Evolutionary conservation across 2,888 invertebrate genomes (phyloP), one percentile per base, ranked within the genome.

Genomic region (Empis stercorea): DNA sequence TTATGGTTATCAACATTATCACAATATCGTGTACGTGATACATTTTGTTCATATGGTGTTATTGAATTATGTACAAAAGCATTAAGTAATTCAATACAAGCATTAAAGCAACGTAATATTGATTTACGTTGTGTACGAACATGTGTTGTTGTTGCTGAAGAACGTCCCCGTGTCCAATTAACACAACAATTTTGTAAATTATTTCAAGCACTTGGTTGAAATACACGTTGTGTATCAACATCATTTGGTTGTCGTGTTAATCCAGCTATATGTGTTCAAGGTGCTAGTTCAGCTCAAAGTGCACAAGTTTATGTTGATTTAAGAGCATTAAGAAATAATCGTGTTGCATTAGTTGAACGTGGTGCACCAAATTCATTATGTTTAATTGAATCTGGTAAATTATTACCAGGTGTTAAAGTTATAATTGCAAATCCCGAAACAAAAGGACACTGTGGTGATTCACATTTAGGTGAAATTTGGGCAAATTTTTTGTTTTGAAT

Each of bases 391-490:
- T 96, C 95, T 10, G 99, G 99, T 11, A 99, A 99, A 73, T 73
- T 99, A 23, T 71, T 99, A 51, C 99, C 99, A 0, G 99, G 99
- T 2, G 94, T 96, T 10, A 96, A 95, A 72, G 96, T 99, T 20
- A 96, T 97, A 54, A 99, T 99, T 55, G 99, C 99, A 1, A 97
- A 99, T 73, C 97, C 99, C 0, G 99, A 99, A 62, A 96, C 97
- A 0, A 94, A 95, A 61, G 99, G 99, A 1, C 99, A 99, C 64
- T 99, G 99, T 68, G 97, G 97, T 0, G 99, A 99, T 64, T 97
- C 97, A 0, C 97, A 99, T 73, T 76, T 99, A 43, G 99, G 99
- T 45, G 99, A 99, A 74, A 95, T 96, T 58, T 87, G 86, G 86
- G 81, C 78, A 56, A 57, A n/a, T n/a, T n/a, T n/a, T n/a, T n/a